These are phyloP conservation scores for Atta cephalotes DNA, from an alignment of 1,140 invertebrate species.

Conservation along the genomic window DNA sequence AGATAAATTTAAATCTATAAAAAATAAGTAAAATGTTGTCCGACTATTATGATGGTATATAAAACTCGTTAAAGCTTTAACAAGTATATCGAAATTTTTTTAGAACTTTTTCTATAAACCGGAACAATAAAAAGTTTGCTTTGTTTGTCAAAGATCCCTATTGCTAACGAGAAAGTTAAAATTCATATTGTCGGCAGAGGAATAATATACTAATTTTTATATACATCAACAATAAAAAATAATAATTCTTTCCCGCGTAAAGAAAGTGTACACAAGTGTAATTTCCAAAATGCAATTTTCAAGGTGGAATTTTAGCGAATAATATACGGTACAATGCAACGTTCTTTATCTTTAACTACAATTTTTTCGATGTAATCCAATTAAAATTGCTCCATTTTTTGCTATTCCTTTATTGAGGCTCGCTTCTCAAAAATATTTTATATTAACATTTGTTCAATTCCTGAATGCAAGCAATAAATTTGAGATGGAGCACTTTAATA, in stretches of 20 bases:
- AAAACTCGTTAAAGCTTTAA: too few species aligned
- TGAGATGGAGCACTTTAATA: not conserved
- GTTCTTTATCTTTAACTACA: not conserved
- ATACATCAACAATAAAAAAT: not conserved
- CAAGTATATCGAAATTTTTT: too few species aligned
- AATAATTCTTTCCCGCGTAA: not conserved
- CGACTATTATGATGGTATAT: too few species aligned
- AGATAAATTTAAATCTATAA: too few species aligned
- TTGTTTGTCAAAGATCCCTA: too few species aligned
- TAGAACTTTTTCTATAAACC: too few species aligned
- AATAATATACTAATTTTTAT: too few species aligned
- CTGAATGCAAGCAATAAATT: not conserved
- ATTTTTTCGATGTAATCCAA: conserved; percentile 23
- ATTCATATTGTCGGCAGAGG: too few species aligned
- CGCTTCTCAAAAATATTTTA: not conserved
- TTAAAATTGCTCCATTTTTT: not conserved
- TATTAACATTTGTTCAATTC: conserved; percentile 1
- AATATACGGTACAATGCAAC: not conserved
- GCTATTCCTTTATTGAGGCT: not conserved
- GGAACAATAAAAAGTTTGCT: too few species aligned
- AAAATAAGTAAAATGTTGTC: too few species aligned
- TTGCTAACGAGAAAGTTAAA: too few species aligned
- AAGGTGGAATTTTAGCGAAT: conserved; percentile 1
- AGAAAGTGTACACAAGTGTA: not conserved
- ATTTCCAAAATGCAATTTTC: not conserved